Base-by-base conservation (phyloP, 2,888 invertebrate genomes). In the Stenodema calcarata region DNA sequence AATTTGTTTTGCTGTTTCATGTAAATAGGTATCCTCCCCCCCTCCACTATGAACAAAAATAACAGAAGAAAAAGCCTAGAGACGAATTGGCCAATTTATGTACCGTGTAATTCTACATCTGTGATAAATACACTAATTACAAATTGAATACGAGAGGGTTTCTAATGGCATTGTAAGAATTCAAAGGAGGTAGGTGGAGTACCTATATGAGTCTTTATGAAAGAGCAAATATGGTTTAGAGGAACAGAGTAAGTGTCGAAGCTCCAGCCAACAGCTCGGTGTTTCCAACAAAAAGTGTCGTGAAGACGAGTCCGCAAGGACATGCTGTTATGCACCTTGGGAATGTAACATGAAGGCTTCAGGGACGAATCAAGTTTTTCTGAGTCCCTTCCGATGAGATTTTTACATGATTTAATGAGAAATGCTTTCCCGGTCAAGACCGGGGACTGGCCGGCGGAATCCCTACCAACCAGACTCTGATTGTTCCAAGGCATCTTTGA, bases 321-420 rank as follows among this genome's bases (percentile, higher is more conserved):
- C 54, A 54, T 80, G 50, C 28, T 80, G 80, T 80, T 80, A 54
- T 80, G 54, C 80, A 54, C 28, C 54, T 54, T n/a, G 80, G 23
- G 82, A 82, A 82, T 70, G 62, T 70, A 23, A 70, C 27, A 54
- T 54, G 42, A 78, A 44, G 82, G 35, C 7, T 23, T 35, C 41
- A 23, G 54, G 54, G 50, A 14, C 54, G 80, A 80, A 80, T 80
- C 54, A 70, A 69, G 70, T 82, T 82, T 70, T 82, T 82, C 70
- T 70, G 42, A 70, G 41, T 35, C 62, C 14, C 62, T 69, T 69
- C 30, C 62, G 82, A 82, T 82, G 82, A 82, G 82, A 82, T 62
- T 82, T 84, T 84, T 84, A 84, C 84, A 84, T 84, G 84, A 83
- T 83, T 83, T 83, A 70, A 83, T 83, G 83, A 83, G 83, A 84